phyloP scores from a whole-genome alignment of 2,797 vertebrate genomes.

The Sebastes dallii region DNA sequence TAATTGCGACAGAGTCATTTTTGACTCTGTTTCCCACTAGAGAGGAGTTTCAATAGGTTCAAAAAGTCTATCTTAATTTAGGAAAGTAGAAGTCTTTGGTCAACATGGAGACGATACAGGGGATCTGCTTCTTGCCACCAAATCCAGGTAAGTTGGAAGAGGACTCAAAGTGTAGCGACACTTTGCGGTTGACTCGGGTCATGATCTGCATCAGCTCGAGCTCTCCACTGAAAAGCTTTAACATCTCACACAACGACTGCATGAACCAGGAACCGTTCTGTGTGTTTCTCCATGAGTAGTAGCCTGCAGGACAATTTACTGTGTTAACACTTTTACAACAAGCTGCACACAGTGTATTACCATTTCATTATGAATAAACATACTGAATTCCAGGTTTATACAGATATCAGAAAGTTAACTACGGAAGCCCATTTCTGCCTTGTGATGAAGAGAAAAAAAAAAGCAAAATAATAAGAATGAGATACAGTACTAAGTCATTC shows the following conservation, averaged over 20 bases:
- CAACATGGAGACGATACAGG: constrained; percentile 92
- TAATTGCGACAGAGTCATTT: not conserved
- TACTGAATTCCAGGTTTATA: not conserved
- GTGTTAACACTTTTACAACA: not conserved
- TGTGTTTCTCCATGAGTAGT: constrained; percentile 93
- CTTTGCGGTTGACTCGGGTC: constrained; percentile 90
- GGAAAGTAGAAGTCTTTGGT: constrained; percentile 93
- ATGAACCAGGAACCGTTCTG: constrained; percentile 93
- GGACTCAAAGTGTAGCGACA: constrained; percentile 88
- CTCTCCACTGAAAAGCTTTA: constrained; percentile 67
- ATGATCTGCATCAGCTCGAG: constrained; percentile 93
- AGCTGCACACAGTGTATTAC: not conserved
- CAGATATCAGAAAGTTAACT: not conserved
- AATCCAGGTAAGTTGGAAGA: constrained; percentile 71
- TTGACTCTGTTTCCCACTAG: not conserved
- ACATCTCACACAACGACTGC: constrained; percentile 85
- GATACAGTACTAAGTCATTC: too few relatives aligned
- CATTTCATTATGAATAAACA: not conserved
- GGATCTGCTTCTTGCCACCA: constrained; percentile 90
- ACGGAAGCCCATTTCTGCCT: too few relatives aligned
- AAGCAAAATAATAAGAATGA: too few relatives aligned
- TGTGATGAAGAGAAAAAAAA: too few relatives aligned
- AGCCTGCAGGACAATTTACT: constrained; percentile 75
- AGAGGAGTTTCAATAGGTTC: not conserved
- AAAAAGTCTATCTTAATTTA: not conserved